Percentiles rank a stretch among this genome's conserved stretches.
Evolutionary conservation across 2,113 vertebrate species (phyloP).

Genomic region (Apodemus sylvaticus): DNA sequence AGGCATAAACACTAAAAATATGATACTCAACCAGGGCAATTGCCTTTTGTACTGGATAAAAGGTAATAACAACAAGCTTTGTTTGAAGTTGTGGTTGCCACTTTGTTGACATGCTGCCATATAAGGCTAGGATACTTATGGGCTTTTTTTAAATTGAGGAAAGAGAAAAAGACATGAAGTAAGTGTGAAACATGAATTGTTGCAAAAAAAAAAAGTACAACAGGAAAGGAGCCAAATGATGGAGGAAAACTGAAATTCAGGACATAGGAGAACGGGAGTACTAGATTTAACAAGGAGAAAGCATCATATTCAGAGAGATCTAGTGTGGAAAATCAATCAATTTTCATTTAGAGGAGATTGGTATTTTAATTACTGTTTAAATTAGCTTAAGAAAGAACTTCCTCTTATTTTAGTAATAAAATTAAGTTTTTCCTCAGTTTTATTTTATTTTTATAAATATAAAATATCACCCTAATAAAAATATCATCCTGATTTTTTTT

Average conservation of each 20-base stretch:
- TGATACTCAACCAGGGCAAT: background rate
- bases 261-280: conserved; percentile 46
- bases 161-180: conserved; percentile 71
- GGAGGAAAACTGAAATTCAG: conserved; percentile 73
- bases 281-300: background rate
- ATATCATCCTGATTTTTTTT: background rate
- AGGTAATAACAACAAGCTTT: background rate
- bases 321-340: background rate
- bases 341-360: background rate
- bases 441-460: conserved; percentile 2
- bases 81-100: background rate
- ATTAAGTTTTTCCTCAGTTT: background rate
- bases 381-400: background rate
- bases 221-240: conserved; percentile 64
- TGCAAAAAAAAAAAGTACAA: conserved; percentile 75
- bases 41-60: conserved; percentile 33
- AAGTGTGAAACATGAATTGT: conserved; percentile 77
- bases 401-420: background rate
- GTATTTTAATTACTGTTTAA: conserved; percentile 58
- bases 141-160: conserved; percentile 60
- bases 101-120: conserved; percentile 56
- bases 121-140: conserved; percentile 70
- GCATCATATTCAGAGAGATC: conserved; percentile 56
- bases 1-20: background rate
- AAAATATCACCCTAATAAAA: too few species aligned